Conservation (phyloP, 1,140 invertebrate genomes). For the Tenebrio molitor region DNA sequence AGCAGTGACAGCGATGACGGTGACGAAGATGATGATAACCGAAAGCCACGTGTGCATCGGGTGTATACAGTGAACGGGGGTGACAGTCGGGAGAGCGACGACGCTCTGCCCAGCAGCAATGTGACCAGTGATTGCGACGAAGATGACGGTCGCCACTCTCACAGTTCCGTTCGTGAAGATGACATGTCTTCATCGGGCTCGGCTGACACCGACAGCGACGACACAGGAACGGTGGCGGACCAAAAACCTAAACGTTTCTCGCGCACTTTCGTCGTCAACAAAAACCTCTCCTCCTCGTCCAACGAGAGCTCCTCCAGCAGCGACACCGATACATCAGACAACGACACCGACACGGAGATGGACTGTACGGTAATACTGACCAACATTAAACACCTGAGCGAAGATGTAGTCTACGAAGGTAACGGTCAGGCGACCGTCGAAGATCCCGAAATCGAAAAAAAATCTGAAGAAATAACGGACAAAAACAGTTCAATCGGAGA, state of each 20-base stretch:
- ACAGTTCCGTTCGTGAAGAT: constrained; percentile 67
- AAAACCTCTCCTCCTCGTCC: constrained; percentile 73
- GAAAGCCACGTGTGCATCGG: constrained; percentile 57
- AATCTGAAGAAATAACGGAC: constrained; percentile 9
- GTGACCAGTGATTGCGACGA: constrained; percentile 62
- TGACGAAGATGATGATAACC: too few species aligned
- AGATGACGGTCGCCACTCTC: constrained; percentile 55
- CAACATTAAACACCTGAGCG: constrained; percentile 59
- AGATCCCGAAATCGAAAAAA: constrained; percentile 20
- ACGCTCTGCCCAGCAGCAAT: constrained; percentile 62
- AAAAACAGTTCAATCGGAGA: background rate
- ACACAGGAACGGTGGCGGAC: constrained; percentile 70
- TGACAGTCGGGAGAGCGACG: constrained; percentile 59
- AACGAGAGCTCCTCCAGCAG: constrained; percentile 56
- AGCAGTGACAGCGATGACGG: constrained; percentile 67
- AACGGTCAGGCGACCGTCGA: constrained; percentile 5
- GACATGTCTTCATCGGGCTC: constrained; percentile 70
- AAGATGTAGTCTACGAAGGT: constrained; percentile 43
- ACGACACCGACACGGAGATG: constrained; percentile 69
- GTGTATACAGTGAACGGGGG: constrained; percentile 62
- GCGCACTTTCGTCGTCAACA: constrained; percentile 81
- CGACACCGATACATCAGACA: constrained; percentile 70
- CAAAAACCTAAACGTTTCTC: constrained; percentile 78
- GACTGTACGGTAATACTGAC: constrained; percentile 64
- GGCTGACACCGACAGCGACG: constrained; percentile 75